These are phyloP conservation scores for Eueremaeus valkanovi DNA, from an alignment of 2,888 invertebrate genomes.

Conservation along the genomic window DNA sequence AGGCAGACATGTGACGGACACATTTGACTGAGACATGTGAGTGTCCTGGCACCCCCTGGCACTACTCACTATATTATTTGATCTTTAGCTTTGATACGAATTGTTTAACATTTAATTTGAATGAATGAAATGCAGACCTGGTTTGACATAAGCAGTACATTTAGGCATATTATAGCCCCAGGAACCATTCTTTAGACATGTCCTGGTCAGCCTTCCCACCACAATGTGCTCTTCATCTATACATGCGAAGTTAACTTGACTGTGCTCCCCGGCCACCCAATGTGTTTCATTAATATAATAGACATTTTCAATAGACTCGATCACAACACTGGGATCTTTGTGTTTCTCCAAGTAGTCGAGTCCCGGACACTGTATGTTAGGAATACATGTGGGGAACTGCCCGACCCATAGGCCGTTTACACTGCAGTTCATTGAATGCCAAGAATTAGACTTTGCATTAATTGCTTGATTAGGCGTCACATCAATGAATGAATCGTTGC, in stretches of 20 bases:
- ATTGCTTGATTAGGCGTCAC: neutral
- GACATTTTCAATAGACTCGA: constrained; percentile 24
- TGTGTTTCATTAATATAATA: constrained; percentile 7
- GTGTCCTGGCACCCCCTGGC: too few species aligned
- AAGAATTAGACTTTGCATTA: neutral
- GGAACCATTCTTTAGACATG: neutral
- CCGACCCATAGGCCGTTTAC: constrained; percentile 22
- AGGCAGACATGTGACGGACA: too few species aligned
- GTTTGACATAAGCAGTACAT: constrained; percentile 6
- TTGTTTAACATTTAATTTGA: too few species aligned
- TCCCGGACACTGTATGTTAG: neutral
- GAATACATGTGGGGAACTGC: constrained; percentile 7
- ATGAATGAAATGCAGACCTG: neutral
- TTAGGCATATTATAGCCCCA: constrained; percentile 20
- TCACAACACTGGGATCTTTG: constrained; percentile 10
- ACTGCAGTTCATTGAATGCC: constrained; percentile 26
- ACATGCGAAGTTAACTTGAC: constrained; percentile 1
- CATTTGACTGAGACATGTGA: too few species aligned
- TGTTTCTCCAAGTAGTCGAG: neutral
- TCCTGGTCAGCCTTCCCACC: neutral
- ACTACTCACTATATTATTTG: too few species aligned
- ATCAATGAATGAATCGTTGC: constrained; percentile 25
- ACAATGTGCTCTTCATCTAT: constrained; percentile 18
- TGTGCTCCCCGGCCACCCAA: constrained; percentile 31
- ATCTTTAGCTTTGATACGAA: too few species aligned